Evolutionary conservation across 2,113 vertebrate species (phyloP).

Genomic region (Myrmecobius fasciatus): DNA sequence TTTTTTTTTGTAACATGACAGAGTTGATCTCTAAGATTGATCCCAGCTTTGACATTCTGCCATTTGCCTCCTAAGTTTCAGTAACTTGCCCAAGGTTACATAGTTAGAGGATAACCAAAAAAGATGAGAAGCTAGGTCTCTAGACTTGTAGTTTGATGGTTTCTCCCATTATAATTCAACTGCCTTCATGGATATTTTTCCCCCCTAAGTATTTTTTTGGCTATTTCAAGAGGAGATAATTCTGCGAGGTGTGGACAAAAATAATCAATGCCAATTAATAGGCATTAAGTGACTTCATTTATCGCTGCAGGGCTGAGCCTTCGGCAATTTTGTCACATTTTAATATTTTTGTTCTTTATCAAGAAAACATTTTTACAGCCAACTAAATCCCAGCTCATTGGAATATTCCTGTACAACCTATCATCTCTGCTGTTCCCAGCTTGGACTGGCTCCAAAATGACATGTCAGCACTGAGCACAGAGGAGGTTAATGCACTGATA

Average conservation of each 20-base stretch:
- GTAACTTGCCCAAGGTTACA: background rate
- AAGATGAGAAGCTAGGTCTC: background rate
- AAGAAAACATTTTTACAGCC: background rate
- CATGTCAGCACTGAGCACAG: background rate
- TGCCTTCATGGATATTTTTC: background rate
- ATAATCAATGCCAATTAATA: background rate
- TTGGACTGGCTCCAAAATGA: background rate
- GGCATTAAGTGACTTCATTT: background rate
- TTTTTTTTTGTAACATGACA: background rate
- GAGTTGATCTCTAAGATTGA: background rate
- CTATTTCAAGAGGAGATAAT: background rate
- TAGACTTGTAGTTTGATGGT: background rate
- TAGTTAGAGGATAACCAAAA: background rate
- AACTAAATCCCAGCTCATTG: background rate
- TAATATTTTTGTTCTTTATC: conserved; percentile 4
- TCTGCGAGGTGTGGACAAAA: background rate
- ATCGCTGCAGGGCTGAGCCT: conserved; percentile 2
- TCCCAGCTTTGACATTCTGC: background rate
- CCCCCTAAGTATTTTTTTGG: background rate
- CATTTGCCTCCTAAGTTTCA: background rate
- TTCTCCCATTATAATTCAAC: background rate
- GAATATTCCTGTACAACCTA: background rate
- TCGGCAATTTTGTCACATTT: background rate
- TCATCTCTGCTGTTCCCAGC: background rate
- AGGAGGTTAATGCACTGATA: background rate